Evolutionary conservation across 2,888 invertebrate species (phyloP), one percentile per base, ranked within the genome.

Genomic region (Erynnis tages): DNA sequence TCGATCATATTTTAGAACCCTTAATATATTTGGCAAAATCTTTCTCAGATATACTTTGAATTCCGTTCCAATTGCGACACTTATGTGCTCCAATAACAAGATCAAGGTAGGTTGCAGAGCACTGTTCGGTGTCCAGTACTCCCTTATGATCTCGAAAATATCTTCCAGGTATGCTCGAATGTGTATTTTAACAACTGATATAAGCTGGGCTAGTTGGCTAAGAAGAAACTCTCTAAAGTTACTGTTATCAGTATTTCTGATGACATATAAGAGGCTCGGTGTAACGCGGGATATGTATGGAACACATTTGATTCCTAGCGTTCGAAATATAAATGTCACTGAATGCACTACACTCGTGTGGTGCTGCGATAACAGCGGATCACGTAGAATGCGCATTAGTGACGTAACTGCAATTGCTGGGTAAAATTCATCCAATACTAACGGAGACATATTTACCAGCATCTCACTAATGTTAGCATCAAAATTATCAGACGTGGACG

Each of bases 301-400:
- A 1, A 97, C 97, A 69, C 97, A 97, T 77, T 97, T 97, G 44
- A 97, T 96, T 14, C 98, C 98, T 53, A 99, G 91, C 63, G 97
- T 96, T 81, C 97, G 96, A 79, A 99, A 99, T 63, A 99, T 98
- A 69, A 97, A 97, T 0, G 98, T 97, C 2, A 99, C 95, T 0
- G 98, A 97, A 88, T 97, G 96, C 0, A 98, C 97, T 0, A 98
- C 98, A 88, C 96, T 96, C 0, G 96, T 97, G 73, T 98, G 98
- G 73, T 98, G 96, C 66, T 96, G 96, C 2, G 94, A 92, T 16
- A 98, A 83, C 4, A 96, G 94, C 0, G 97, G 97, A 80, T 99
- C 98, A 0, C 96, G 92, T 25, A 99, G 93, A 54, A 99, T 98
- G 62, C 95, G 92, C 96, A 99, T 97, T 21, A 99, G 89, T 0